These are phyloP conservation scores for Acronicta leporina DNA, from an alignment of 2,888 invertebrate genomes.

Conservation along the genomic window DNA sequence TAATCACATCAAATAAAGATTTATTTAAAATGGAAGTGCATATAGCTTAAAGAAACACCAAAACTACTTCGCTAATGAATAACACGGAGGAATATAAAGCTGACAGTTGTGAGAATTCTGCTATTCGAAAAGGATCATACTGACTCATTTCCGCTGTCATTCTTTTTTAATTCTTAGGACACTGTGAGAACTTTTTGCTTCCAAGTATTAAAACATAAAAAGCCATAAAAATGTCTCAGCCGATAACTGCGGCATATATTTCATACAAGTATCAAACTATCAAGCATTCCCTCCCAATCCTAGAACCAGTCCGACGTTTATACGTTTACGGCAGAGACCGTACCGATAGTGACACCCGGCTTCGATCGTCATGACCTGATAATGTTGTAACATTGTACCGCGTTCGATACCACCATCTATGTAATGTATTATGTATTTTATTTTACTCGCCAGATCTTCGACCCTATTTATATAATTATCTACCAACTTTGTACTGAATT, in stretches of 20 bases:
- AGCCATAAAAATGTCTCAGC: slow-evolving; percentile 47
- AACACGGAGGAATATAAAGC: slow-evolving; percentile 16
- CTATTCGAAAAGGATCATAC: slow-evolving; percentile 41
- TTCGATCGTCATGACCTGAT: slow-evolving; percentile 75
- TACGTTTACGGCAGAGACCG: slow-evolving; percentile 61
- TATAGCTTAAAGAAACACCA: slow-evolving; percentile 4
- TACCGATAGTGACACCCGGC: slow-evolving; percentile 70
- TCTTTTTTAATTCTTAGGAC: slow-evolving; percentile 39
- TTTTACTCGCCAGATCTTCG: slow-evolving; percentile 48
- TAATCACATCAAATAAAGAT: slow-evolving; percentile 26
- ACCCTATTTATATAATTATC: slow-evolving; percentile 55
- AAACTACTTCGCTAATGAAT: slow-evolving; percentile 20
- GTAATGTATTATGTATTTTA: slow-evolving; percentile 61
- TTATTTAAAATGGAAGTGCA: slow-evolving; percentile 16
- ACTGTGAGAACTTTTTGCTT: slow-evolving; percentile 44
- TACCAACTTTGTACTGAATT: slow-evolving; percentile 39
- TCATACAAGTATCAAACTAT: slow-evolving; percentile 45
- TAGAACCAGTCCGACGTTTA: slow-evolving; percentile 59
- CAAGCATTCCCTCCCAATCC: slow-evolving; percentile 55
- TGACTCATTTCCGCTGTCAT: slow-evolving; percentile 51
- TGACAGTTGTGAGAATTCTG: slow-evolving; percentile 37
- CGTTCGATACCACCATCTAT: slow-evolving; percentile 61
- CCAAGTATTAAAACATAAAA: slow-evolving; percentile 46
- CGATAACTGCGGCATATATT: slow-evolving; percentile 51
- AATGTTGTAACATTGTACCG: slow-evolving; percentile 66